Percentiles rank a stretch among this genome's conserved stretches.
These are phyloP conservation scores for Cephus pulcher DNA, from an alignment of 2,888 invertebrate genomes.

Conservation along the genomic window DNA sequence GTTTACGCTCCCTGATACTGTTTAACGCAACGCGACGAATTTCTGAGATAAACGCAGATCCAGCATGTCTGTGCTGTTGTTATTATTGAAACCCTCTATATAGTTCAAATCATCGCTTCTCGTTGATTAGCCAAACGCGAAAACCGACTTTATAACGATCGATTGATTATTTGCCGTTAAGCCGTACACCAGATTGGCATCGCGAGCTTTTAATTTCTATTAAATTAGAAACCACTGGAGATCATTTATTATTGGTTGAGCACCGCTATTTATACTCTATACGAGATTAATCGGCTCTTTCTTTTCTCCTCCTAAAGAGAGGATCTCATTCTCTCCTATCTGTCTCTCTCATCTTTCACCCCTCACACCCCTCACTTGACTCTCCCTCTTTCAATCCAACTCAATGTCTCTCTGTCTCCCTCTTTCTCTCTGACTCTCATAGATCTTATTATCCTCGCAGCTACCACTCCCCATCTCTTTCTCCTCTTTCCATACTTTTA, in stretches of 20 bases:
- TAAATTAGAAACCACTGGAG: background rate
- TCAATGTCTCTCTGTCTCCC: background rate
- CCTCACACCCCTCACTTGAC: background rate
- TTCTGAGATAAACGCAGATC: background rate
- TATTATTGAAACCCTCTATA: background rate
- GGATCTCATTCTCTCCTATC: background rate
- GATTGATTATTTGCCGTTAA: background rate
- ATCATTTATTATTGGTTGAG: background rate
- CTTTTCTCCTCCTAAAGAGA: constrained; percentile 12
- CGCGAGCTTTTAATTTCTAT: background rate
- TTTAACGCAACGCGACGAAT: background rate
- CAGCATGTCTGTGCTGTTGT: background rate
- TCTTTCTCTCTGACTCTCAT: background rate
- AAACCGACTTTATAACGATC: background rate
- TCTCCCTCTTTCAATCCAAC: background rate
- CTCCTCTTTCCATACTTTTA: constrained; percentile 2
- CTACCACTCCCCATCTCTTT: background rate
- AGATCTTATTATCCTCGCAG: constrained; percentile 12
- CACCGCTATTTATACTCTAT: constrained; percentile 9
- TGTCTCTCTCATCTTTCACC: background rate
- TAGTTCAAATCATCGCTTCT: too few relatives aligned
- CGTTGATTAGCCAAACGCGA: background rate
- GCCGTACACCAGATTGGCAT: background rate
- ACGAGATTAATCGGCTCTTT: constrained; percentile 20
- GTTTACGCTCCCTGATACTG: background rate